These are phyloP conservation scores for Conomelus anceps DNA, from an alignment of 2,888 invertebrate genomes.

Conservation along the genomic window DNA sequence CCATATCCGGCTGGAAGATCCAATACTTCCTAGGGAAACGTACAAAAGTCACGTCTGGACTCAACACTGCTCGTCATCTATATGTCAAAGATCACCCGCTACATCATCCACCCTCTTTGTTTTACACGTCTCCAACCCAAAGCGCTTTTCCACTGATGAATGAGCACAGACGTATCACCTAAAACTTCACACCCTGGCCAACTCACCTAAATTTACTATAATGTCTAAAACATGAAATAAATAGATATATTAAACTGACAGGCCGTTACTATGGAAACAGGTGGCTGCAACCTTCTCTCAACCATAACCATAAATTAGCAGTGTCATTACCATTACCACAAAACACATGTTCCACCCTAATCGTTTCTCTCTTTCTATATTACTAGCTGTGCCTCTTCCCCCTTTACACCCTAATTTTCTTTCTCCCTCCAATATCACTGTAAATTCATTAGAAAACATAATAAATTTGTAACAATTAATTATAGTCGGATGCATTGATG, in stretches of 20 bases:
- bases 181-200: neutral
- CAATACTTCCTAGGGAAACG: neutral
- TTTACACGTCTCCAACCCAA: too few species aligned
- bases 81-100: neutral
- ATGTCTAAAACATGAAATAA: neutral
- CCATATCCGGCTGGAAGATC: neutral
- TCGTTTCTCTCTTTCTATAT: neutral
- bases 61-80: neutral
- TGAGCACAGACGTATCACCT: neutral
- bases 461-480: too few species aligned
- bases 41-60: neutral
- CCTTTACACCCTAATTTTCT: too few species aligned
- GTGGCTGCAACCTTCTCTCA: neutral
- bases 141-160: neutral
- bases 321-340: neutral
- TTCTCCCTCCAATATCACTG: too few species aligned
- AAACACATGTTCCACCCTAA: neutral
- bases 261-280: neutral
- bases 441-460: too few species aligned
- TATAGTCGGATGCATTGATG: too few species aligned
- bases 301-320: neutral
- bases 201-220: neutral
- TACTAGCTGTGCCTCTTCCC: too few species aligned
- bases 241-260: neutral
- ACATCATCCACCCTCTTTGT: neutral